Percentiles rank a stretch among this genome's conserved stretches.
Evolutionary conservation across 2,797 vertebrate species (phyloP).

Genomic region (Pelochelys cantorii): DNA sequence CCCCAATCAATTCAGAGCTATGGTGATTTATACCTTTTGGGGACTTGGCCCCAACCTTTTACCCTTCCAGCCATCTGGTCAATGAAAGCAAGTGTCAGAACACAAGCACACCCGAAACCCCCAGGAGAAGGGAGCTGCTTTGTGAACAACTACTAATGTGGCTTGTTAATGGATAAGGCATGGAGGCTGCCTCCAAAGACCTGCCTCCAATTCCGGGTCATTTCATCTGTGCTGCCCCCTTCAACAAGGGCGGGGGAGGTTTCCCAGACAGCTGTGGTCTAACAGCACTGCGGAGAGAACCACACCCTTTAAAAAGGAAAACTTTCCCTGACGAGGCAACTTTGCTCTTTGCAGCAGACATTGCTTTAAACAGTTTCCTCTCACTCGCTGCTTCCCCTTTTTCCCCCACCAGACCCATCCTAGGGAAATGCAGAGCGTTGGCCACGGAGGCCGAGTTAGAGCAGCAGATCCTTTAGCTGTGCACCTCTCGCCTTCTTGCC

Average conservation of each 20-base stretch:
- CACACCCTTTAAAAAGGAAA: not conserved
- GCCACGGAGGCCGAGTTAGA: not conserved
- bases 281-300: conserved; percentile 18
- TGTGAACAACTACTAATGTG: not conserved
- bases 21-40: not conserved
- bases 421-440: conserved; percentile 7
- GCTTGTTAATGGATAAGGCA: not conserved
- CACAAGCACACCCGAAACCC: conserved; percentile 44
- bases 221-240: conserved; percentile 19
- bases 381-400: not conserved
- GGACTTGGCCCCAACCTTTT: conserved; percentile 4
- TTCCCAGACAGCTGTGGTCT: conserved; percentile 3
- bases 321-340: not conserved
- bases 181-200: conserved; percentile 44
- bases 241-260: not conserved
- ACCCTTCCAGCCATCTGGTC: not conserved
- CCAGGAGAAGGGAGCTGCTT: conserved; percentile 39
- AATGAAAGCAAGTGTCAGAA: not conserved
- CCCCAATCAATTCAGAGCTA: not conserved
- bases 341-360: not conserved
- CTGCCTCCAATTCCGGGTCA: not conserved
- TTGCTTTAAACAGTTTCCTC: not conserved
- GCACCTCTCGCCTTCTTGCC: conserved; percentile 15
- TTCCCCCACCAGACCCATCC: not conserved
- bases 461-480: not conserved